Conservation (phyloP, 1,140 invertebrate genomes). For the Platyura marginata region DNA sequence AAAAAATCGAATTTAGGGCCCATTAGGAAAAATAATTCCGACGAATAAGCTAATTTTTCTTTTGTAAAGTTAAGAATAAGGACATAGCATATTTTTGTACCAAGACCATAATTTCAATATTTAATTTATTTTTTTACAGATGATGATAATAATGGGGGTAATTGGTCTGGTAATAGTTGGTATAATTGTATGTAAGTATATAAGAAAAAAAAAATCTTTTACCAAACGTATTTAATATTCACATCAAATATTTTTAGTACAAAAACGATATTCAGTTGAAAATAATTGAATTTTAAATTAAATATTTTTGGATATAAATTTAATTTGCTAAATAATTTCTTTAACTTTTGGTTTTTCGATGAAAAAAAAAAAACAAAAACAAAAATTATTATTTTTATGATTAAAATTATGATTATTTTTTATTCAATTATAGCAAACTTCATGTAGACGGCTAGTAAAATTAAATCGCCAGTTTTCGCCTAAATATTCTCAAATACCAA, state of each 20-base stretch:
- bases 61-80: too few species aligned
- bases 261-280: background rate
- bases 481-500: too few species aligned
- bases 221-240: slow-evolving; percentile 3
- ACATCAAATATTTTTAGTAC: background rate
- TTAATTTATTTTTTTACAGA: slow-evolving; percentile 49
- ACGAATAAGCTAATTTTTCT: too few species aligned
- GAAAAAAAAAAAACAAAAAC: too few species aligned
- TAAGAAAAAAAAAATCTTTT: background rate
- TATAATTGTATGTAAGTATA: slow-evolving; percentile 74
- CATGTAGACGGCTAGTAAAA: slow-evolving; percentile 41
- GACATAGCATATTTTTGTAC: too few species aligned
- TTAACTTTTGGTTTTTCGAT: background rate
- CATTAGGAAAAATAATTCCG: too few species aligned
- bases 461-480: slow-evolving; percentile 10
- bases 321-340: background rate
- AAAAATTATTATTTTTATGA: too few species aligned
- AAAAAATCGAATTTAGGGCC: too few species aligned
- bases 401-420: slow-evolving; percentile 8
- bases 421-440: slow-evolving; percentile 45
- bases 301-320: slow-evolving; percentile 1
- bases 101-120: too few species aligned
- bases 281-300: slow-evolving; percentile 5
- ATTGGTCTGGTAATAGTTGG: slow-evolving; percentile 72
- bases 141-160: slow-evolving; percentile 85